phyloP scores from a whole-genome alignment of 2,797 vertebrate genomes.

The Tenualosa thibaudeaui region DNA sequence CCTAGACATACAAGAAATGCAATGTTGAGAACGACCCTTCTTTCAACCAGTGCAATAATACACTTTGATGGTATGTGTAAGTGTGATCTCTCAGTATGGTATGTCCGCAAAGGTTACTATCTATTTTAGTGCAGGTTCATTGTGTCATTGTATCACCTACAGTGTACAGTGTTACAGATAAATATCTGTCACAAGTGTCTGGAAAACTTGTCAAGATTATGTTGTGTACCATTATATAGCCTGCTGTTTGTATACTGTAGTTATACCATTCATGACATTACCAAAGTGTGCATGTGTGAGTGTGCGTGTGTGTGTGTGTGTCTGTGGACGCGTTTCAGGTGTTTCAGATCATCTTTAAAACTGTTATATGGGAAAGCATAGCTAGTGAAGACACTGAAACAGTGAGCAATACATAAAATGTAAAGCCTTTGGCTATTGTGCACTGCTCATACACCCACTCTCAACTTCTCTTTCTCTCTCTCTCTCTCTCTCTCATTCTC shows the following conservation, averaged over 20 bases:
- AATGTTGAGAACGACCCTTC: neutral
- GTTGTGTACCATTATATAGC: neutral
- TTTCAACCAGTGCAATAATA: neutral
- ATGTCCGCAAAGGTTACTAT: neutral
- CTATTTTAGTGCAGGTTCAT: neutral
- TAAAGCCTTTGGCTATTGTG: conserved; percentile 31
- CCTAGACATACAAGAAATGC: neutral
- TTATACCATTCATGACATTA: neutral
- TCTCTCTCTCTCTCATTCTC: conserved; percentile 29
- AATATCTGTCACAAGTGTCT: neutral
- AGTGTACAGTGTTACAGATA: neutral
- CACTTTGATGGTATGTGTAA: neutral
- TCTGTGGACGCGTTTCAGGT: neutral
- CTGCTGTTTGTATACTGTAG: conserved; percentile 1
- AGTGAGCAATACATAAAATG: neutral
- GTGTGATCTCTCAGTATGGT: neutral
- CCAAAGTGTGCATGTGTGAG: neutral
- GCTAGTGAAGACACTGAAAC: neutral
- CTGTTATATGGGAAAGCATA: neutral
- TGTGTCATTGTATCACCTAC: neutral
- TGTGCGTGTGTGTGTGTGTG: neutral
- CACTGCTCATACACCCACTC: conserved; percentile 31
- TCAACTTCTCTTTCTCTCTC: conserved; percentile 30
- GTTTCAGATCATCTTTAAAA: neutral
- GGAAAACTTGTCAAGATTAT: neutral